Percentiles rank a stretch among this genome's conserved stretches.
Evolutionary conservation across 2,797 vertebrate species (phyloP).

Genomic region (Halcyon badia): DNA sequence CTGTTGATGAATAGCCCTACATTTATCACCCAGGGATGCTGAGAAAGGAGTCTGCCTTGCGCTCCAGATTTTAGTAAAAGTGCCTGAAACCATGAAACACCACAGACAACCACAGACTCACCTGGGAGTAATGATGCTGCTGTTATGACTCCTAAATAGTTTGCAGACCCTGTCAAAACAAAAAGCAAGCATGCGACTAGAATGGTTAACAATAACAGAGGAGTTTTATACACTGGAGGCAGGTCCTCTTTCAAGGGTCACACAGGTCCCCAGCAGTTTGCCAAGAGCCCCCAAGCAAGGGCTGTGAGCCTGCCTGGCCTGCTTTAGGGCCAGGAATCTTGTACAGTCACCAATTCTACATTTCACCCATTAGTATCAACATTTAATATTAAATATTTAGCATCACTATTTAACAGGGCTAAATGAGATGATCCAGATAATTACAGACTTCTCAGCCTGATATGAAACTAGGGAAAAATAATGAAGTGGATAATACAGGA

Average conservation of each 20-base stretch:
- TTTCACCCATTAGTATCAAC: background rate
- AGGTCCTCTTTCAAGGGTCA: background rate
- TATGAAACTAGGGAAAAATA: background rate
- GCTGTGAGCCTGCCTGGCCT: background rate
- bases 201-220: background rate
- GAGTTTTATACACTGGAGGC: background rate
- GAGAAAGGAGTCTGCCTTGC: constrained; percentile 21
- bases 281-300: background rate
- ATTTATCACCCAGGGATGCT: constrained; percentile 4
- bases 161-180: background rate
- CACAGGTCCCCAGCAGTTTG: background rate
- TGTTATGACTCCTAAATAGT: background rate
- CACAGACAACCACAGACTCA: background rate
- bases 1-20: constrained; percentile 40
- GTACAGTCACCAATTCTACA: background rate
- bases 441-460: background rate
- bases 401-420: background rate
- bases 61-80: constrained; percentile 27
- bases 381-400: constrained; percentile 1
- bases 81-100: background rate
- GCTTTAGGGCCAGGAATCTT: background rate
- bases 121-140: background rate
- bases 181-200: background rate
- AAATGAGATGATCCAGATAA: background rate
- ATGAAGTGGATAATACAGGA: background rate